Percentiles rank a stretch among this genome's conserved stretches.
Conservation (phyloP, 2,888 invertebrate genomes). For the Tachina grossa region DNA sequence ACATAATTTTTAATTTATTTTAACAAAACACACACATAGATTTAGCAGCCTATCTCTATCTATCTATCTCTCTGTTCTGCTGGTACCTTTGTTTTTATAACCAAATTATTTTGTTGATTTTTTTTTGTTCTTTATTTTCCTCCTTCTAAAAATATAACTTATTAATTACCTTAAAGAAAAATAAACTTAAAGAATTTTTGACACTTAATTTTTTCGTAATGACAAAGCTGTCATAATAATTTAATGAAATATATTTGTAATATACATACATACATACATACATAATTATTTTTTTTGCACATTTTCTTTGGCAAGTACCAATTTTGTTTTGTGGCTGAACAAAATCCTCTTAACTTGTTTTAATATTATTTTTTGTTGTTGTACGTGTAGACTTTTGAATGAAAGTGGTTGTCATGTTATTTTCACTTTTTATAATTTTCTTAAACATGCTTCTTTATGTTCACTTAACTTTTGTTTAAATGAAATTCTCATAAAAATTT, state of each 20-base stretch:
- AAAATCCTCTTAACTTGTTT: slow-evolving; percentile 56
- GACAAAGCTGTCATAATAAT: slow-evolving; percentile 57
- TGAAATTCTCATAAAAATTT: slow-evolving; percentile 1
- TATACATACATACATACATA: too few species aligned
- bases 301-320: slow-evolving; percentile 4
- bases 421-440: slow-evolving; percentile 21
- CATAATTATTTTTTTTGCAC: neutral
- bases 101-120: neutral
- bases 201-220: slow-evolving; percentile 7
- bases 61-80: too few species aligned
- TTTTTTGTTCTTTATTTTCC: neutral
- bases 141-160: neutral
- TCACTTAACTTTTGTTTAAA: neutral
- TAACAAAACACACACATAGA: slow-evolving; percentile 23
- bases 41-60: neutral
- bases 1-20: slow-evolving; percentile 6
- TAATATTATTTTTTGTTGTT: neutral
- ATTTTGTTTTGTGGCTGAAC: slow-evolving; percentile 11
- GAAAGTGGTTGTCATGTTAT: slow-evolving; percentile 42
- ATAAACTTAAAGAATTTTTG: slow-evolving; percentile 48
- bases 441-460: slow-evolving; percentile 4
- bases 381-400: slow-evolving; percentile 10
- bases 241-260: slow-evolving; percentile 30
- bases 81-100: neutral
- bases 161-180: slow-evolving; percentile 38